Base-by-base conservation (phyloP, 1,140 invertebrate species). In the Chymomyza costata region DNA sequence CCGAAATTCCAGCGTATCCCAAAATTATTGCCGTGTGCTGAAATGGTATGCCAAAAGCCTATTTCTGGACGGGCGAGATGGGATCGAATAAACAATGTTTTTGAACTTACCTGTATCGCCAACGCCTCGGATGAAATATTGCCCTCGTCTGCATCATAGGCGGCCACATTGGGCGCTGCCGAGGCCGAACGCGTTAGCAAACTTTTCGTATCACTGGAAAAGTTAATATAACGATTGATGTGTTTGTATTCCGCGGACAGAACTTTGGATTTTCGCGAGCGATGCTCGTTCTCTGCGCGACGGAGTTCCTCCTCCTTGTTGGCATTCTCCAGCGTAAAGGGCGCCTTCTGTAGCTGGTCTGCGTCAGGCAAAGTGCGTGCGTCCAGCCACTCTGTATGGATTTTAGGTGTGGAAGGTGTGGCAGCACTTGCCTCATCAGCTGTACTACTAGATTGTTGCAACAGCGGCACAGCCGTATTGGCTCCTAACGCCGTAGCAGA, bases 161-260 rank as follows among this genome's bases (percentile, higher is more conserved):
- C 67, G 1, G 65, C 35, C 8, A 59, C 49, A 39, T 65, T 85
- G 46, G 64, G 62, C 5, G 74, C 57, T 5, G 68, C 59, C 1
- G 80, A 69, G 6, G 82, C 80, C 1, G 80, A 85, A 1, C 82
- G 67, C 3, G 83, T 69, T 5, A 85, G 37, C 6, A 83, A 47
- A 43, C 76, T 85, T 43, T 85, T 85, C 1, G 70, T 70, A 37
- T 85, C 83, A 40, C 74, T 59, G 17, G 83, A 85, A 59, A 64
- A 84, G 47, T 86, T 86, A 1, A 84, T 84, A 11, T 68, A 84
- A 17, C 73, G 82, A 71, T 85, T 86, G 30, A 69, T 82, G 48
- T 84, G 73, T 59, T 82, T 83, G 14, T 85, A 85, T 21, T 85
- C 83, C 7, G 76, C 73, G 1, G 76, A 83, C 0, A 85, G 52